Conservation (phyloP, 1,140 invertebrate species). For the Drosophila jambulina region DNA sequence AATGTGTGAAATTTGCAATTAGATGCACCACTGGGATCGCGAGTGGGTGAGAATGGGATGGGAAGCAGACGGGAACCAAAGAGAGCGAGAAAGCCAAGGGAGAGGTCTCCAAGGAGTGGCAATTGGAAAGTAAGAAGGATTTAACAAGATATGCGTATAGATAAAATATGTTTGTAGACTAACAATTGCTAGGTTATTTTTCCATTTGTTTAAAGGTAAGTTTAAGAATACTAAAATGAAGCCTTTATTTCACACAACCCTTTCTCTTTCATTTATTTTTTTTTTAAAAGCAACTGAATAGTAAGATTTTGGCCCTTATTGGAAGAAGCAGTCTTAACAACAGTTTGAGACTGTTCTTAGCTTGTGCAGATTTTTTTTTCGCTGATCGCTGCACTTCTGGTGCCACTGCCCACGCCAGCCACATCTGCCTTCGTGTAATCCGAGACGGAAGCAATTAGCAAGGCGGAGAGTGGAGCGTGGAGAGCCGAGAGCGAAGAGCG, state of each 20-base stretch:
- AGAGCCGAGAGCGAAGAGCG: background rate
- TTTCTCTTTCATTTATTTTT: background rate
- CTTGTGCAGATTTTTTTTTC: constrained; percentile 11
- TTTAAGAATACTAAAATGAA: no score
- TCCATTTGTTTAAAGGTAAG: no score
- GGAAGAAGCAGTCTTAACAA: no score
- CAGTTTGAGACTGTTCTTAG: background rate
- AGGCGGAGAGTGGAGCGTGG: constrained; percentile 2
- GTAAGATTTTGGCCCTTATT: background rate
- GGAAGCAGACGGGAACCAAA: background rate
- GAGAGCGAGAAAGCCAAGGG: background rate
- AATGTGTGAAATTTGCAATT: constrained; percentile 74
- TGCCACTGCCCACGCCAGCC: constrained; percentile 12
- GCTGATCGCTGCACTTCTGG: constrained; percentile 27
- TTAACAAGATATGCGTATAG: background rate
- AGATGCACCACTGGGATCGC: constrained; percentile 37
- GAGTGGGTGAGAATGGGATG: constrained; percentile 4
- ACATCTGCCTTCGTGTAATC: constrained; percentile 36
- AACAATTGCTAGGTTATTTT: no score
- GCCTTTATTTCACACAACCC: background rate
- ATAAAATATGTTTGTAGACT: background rate
- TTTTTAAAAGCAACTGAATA: background rate
- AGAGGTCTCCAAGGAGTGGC: constrained; percentile 14
- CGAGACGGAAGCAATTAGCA: constrained; percentile 50
- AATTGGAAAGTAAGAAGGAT: constrained; percentile 7